Evolutionary conservation across 1,140 invertebrate species (phyloP).

Genomic region (Calephelis virginiensis): DNA sequence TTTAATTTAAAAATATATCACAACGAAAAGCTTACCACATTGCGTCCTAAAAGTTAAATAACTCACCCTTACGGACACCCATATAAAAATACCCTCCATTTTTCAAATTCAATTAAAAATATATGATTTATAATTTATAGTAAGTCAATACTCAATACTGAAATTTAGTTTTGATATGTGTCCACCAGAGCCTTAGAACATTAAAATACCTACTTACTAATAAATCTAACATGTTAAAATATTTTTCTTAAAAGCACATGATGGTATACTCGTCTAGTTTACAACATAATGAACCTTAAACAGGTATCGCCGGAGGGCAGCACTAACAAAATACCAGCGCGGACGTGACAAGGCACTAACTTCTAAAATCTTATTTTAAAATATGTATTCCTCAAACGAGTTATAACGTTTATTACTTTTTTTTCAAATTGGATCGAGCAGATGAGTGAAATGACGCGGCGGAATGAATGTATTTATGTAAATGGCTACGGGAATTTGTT

Average conservation of each 20-base stretch:
- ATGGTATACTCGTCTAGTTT: neutral
- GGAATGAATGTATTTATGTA: conserved; percentile 34
- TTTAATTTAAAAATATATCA: no score
- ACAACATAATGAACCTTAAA: conserved; percentile 4
- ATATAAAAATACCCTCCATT: no score
- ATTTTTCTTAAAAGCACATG: neutral
- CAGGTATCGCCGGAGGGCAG: conserved; percentile 29
- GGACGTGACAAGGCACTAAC: conserved; percentile 47
- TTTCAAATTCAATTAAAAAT: no score
- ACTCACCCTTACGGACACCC: no score
- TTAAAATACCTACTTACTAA: neutral
- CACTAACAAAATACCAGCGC: conserved; percentile 14
- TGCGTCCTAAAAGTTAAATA: no score
- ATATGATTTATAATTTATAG: no score
- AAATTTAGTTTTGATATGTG: no score
- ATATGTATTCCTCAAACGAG: conserved; percentile 58
- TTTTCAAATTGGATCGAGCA: conserved; percentile 40
- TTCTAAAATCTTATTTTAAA: conserved; percentile 49
- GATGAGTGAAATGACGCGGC: conserved; percentile 47
- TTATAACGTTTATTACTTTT: conserved; percentile 42
- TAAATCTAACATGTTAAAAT: neutral
- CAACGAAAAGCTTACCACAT: no score
- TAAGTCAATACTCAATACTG: no score
- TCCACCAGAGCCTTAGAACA: no score
- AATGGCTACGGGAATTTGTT: conserved; percentile 25